Conservation (phyloP, 2,797 vertebrate species). For the Fistularia tabacaria region DNA sequence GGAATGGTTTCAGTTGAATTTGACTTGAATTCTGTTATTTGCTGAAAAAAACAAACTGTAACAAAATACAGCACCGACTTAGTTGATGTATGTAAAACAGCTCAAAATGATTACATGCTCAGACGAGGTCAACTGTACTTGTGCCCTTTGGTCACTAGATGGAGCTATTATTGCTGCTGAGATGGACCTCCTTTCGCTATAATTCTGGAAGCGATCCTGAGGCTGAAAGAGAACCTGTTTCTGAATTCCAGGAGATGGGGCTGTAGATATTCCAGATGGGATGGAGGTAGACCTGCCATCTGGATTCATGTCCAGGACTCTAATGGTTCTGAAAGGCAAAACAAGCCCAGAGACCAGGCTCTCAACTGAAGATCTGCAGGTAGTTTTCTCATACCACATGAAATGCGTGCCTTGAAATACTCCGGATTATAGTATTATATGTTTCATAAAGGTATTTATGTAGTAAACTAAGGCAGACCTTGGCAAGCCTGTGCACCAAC, state of each 20-base stretch:
- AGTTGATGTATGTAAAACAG: too few species aligned
- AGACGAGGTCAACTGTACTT: slow-evolving; percentile 9
- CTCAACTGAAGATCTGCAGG: slow-evolving; percentile 87
- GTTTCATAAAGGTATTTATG: too few species aligned
- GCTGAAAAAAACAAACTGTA: too few species aligned
- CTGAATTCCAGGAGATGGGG: slow-evolving; percentile 31
- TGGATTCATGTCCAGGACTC: slow-evolving; percentile 62
- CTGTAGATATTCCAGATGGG: slow-evolving; percentile 60
- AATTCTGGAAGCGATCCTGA: neutral
- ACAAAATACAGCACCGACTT: too few species aligned
- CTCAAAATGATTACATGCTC: too few species aligned
- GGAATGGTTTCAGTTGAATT: too few species aligned
- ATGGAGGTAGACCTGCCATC: slow-evolving; percentile 65
- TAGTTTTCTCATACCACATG: slow-evolving; percentile 36
- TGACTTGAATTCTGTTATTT: too few species aligned
- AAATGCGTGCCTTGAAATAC: too few species aligned
- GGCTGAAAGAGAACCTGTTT: slow-evolving; percentile 20
- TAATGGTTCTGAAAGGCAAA: slow-evolving; percentile 81
- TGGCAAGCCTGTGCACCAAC: too few species aligned
- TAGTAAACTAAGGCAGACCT: too few species aligned
- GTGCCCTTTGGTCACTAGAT: slow-evolving; percentile 57
- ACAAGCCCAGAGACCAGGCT: slow-evolving; percentile 85
- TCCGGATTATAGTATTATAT: too few species aligned
- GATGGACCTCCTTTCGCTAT: neutral
- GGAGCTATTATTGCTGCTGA: slow-evolving; percentile 56